Evolutionary conservation across 2,113 vertebrate species (phyloP), one percentile per base, ranked within the genome.

Genomic region (Sisor rabdophorus): DNA sequence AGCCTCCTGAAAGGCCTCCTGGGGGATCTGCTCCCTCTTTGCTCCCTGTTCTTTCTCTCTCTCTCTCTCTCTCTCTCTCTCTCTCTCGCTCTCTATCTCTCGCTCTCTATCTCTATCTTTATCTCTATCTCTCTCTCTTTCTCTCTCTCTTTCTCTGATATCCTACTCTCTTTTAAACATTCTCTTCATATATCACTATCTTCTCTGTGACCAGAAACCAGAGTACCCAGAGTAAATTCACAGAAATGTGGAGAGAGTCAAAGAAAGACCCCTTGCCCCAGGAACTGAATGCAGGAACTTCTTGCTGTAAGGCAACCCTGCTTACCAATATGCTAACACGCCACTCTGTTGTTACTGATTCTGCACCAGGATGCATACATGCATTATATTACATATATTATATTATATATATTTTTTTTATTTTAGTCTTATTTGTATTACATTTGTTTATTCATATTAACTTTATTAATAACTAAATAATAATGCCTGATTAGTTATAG

Each of bases 1-100:
- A 79, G 80, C 82, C 73, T 84, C 58, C 54, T 72, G 65, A 80
- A 65, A 81, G 77, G 73, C 80, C 83, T 86, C 71, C 70, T 68
- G 79, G 77, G 79, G 81, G 50, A 71, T 58, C 61, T 54, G 61
- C 32, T 50, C 17, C 56, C 71, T 71, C 76, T 48, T 24, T 54
- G 59, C n/a, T 22, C 26, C n/a, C 53, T 8, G 36, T n/a, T 65
- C 16, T 54, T 30, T 44, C 40, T 44, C 40, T 44, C 32, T 50
- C 17, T 65, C 71, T 71, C 76, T 48, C 36, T 55, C 70, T 30
- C 28, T 44, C n/a, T 64, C 16, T 54, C 32, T 65, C 16, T 54
- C 48, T 44, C 32, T 50, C 17, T 65, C 71, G 61, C 76, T 48
- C 36, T 55, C 70, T 30, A 20, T 44, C n/a, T 63, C 7, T 53